These are phyloP conservation scores for Cyrtonyx montezumae DNA, from an alignment of 2,113 vertebrate genomes.

Conservation along the genomic window DNA sequence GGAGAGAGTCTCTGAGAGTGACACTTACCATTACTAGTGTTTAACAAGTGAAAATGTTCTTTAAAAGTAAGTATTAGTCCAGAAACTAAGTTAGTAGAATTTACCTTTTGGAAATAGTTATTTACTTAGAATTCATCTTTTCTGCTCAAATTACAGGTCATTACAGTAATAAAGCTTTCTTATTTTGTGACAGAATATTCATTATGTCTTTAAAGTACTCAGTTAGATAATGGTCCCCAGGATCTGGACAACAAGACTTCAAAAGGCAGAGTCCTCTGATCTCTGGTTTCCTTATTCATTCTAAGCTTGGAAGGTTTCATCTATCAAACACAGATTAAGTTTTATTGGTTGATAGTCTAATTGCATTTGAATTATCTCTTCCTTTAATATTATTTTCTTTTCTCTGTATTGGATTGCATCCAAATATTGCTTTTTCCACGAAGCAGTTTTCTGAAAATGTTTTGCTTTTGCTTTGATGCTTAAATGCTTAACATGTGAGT, in stretches of 20 bases:
- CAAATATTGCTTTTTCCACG: constrained; percentile 35
- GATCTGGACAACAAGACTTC: constrained; percentile 50
- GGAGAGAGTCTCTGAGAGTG: not conserved
- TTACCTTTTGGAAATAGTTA: constrained; percentile 24
- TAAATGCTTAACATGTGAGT: constrained; percentile 37
- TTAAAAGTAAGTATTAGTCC: not conserved
- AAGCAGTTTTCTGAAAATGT: constrained; percentile 50
- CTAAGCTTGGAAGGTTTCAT: constrained; percentile 61
- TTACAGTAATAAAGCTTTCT: constrained; percentile 29
- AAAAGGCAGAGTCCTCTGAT: constrained; percentile 56
- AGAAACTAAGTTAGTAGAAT: not conserved
- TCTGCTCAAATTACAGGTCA: constrained; percentile 15
- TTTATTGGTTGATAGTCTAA: constrained; percentile 68
- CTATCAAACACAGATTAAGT: constrained; percentile 59
- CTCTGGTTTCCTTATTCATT: constrained; percentile 54
- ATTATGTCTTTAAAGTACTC: constrained; percentile 37
- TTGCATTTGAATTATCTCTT: constrained; percentile 67
- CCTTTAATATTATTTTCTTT: constrained; percentile 62
- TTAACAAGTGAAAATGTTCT: not conserved
- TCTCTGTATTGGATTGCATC: constrained; percentile 48
- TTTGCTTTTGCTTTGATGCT: constrained; percentile 60
- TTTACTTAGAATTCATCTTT: not conserved
- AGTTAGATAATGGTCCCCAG: constrained; percentile 27
- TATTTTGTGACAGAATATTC: constrained; percentile 42
- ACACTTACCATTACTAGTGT: not conserved